phyloP scores from a whole-genome alignment of 2,888 invertebrate genomes.

The Eilema caniola region DNA sequence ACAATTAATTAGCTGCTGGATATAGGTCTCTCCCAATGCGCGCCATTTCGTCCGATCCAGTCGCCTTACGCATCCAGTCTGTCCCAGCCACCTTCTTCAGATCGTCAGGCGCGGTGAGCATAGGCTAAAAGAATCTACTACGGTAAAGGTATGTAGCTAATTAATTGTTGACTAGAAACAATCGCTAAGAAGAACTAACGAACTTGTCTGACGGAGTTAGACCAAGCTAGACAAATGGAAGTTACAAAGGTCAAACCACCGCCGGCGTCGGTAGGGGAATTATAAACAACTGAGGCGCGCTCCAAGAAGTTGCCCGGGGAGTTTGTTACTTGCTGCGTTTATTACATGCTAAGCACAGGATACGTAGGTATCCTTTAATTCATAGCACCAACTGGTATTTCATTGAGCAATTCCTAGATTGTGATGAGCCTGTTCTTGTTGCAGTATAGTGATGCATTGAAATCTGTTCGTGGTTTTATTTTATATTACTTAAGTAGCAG shows the following conservation, averaged over 20 bases:
- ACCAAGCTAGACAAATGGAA: slow-evolving; percentile 56
- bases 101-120: too few species aligned
- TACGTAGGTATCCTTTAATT: slow-evolving; percentile 20
- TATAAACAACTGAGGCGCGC: slow-evolving; percentile 52
- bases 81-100: too few species aligned
- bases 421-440: neutral
- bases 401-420: neutral
- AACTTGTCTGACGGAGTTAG: slow-evolving; percentile 51
- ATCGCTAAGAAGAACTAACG: slow-evolving; percentile 42
- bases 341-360: slow-evolving; percentile 48
- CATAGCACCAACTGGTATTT: slow-evolving; percentile 16
- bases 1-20: too few species aligned
- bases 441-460: neutral
- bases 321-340: slow-evolving; percentile 53
- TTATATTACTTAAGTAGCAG: too few species aligned
- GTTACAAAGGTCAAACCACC: slow-evolving; percentile 51
- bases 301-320: slow-evolving; percentile 49
- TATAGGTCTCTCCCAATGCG: too few species aligned
- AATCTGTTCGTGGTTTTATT: too few species aligned
- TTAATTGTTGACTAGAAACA: slow-evolving; percentile 48
- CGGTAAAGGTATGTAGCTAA: slow-evolving; percentile 40
- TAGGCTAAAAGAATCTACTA: slow-evolving; percentile 37
- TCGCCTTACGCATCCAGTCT: too few species aligned
- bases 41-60: fast-evolving
- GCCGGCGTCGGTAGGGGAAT: slow-evolving; percentile 36